These are phyloP conservation scores for Anoplophora glabripennis DNA, from an alignment of 1,140 invertebrate species.

Conservation along the genomic window DNA sequence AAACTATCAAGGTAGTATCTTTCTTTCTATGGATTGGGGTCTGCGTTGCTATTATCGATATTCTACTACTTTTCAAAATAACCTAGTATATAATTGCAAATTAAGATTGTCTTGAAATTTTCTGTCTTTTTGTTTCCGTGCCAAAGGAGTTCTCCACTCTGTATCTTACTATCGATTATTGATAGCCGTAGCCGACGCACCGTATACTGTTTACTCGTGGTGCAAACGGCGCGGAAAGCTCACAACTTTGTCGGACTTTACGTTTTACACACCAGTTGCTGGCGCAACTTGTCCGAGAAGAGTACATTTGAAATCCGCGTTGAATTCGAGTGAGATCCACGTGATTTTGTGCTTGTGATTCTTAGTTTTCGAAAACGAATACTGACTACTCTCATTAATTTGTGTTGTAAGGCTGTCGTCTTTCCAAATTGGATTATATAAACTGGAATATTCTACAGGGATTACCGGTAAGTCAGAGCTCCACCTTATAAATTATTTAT, in stretches of 20 bases:
- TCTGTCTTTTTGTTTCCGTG: neutral
- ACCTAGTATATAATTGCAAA: too few species aligned
- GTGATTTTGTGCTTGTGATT: too few species aligned
- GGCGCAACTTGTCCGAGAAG: slow-evolving; percentile 22
- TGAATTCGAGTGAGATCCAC: neutral
- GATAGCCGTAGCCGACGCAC: neutral
- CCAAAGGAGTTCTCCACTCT: neutral
- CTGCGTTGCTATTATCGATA: too few species aligned
- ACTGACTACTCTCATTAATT: slow-evolving; percentile 4
- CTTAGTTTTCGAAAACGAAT: neutral
- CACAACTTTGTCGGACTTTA: slow-evolving; percentile 8
- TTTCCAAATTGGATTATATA: slow-evolving; percentile 7
- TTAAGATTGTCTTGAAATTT: too few species aligned
- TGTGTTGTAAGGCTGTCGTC: slow-evolving; percentile 1
- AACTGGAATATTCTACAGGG: neutral
- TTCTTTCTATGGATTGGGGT: too few species aligned
- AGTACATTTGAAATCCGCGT: neutral
- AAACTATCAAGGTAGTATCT: too few species aligned
- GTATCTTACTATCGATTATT: neutral
- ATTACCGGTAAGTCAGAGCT: neutral
- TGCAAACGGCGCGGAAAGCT: slow-evolving; percentile 11
- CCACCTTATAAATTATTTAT: neutral
- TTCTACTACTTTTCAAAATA: too few species aligned
- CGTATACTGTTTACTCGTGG: neutral
- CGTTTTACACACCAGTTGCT: slow-evolving; percentile 32